phyloP scores from a whole-genome alignment of 2,797 vertebrate species.

The Dromococcyx pavoninus region DNA sequence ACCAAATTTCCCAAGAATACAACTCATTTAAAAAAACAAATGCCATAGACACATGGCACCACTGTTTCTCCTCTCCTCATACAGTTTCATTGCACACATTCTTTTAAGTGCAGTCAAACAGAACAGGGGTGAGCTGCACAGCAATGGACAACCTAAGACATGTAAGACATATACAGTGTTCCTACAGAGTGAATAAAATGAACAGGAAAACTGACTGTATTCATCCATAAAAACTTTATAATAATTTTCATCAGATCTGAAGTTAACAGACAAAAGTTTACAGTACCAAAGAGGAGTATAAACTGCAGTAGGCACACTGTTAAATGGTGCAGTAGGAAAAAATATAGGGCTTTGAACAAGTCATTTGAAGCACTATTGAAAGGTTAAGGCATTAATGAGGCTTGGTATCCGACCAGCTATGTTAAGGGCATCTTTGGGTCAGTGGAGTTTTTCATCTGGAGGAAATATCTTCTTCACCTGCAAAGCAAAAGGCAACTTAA shows the following conservation, averaged over 20 bases:
- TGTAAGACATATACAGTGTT: neutral
- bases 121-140: neutral
- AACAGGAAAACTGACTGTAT: neutral
- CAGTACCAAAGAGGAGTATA: neutral
- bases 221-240: neutral
- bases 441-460: conserved; percentile 48
- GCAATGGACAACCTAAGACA: neutral
- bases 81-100: neutral
- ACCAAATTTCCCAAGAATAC: conserved; percentile 55
- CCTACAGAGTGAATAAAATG: neutral
- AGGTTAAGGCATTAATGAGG: conserved; percentile 70
- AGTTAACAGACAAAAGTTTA: neutral
- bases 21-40: neutral
- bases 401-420: neutral
- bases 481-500: conserved; percentile 70
- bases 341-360: conserved; percentile 20
- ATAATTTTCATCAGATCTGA: neutral
- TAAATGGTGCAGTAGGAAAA: neutral
- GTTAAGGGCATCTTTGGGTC: conserved; percentile 56
- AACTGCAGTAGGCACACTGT: conserved; percentile 39
- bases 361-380: conserved; percentile 7
- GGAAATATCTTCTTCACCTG: conserved; percentile 69
- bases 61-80: neutral
- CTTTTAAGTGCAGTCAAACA: neutral
- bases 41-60: neutral